A percentile compares a stretch with the other conserved stretches of the same genome.
phyloP scores from a whole-genome alignment of 2,113 vertebrate genomes.

The Archilochus colubris region DNA sequence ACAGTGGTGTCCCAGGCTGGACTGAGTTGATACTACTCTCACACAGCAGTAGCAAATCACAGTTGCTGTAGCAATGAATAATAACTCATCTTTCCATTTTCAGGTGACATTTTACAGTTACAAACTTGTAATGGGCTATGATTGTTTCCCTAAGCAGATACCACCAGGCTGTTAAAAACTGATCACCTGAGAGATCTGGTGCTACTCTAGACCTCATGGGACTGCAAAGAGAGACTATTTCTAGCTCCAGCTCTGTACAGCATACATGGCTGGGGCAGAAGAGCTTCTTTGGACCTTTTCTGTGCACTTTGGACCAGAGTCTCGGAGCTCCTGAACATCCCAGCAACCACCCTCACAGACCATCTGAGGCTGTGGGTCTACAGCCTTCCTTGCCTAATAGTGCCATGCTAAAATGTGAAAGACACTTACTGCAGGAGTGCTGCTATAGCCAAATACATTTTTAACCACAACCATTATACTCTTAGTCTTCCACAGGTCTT shows the following conservation, averaged over 20 bases:
- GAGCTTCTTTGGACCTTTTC: neutral
- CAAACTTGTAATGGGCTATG: neutral
- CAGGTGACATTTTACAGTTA: neutral
- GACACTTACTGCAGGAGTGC: neutral
- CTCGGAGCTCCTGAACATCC: neutral
- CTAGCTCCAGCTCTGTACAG: rapidly evolving
- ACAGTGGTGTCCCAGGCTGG: neutral
- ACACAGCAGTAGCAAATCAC: neutral
- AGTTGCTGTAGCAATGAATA: neutral
- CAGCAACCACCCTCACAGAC: neutral
- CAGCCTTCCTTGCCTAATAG: neutral
- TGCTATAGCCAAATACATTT: neutral
- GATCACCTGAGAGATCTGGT: neutral
- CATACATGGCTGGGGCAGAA: neutral
- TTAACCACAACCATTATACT: neutral
- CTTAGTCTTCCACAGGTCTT: neutral
- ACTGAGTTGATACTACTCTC: neutral
- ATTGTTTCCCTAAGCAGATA: neutral
- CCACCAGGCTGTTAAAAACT: neutral
- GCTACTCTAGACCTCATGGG: neutral
- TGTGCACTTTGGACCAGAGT: neutral
- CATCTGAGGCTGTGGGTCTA: neutral
- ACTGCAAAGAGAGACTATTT: neutral
- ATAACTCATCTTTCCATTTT: neutral
- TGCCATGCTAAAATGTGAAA: neutral